Evolutionary conservation across 2,888 invertebrate species (phyloP), one percentile per base, ranked within the genome.

Genomic region (Drosophila atripex): DNA sequence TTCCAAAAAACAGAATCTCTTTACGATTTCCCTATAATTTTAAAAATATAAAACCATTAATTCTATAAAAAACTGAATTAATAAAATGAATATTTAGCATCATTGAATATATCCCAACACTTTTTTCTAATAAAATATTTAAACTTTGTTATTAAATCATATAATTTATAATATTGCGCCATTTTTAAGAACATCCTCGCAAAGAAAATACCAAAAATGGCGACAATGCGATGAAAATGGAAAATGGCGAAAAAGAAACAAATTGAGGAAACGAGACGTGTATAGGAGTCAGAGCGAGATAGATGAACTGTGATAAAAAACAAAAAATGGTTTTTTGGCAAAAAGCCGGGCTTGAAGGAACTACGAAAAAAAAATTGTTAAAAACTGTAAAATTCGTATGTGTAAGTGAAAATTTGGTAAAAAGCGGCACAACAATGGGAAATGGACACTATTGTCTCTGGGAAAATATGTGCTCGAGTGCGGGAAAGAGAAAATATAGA

Each of bases 261-360:
- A 23, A 35, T 16, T 55, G 30, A 52, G 9, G 14, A 5, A 54
- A 25, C 45, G 43, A 8, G 45, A 14, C 41, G 3, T 8, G 1
- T 5, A 49, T 30, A 56, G 51, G 18, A 12, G 46, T 30, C 21
- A 51, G 47, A 32, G 8, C 7, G 32, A 46, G 28, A 64, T 55
- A 30, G 53, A 39, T 56, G 53, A 52, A 57, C 57, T 49, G 35
- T 64, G 71, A 63, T 63, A 55, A 64, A 72, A 28, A 28, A 58
- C 60, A 52, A 46, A 51, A 1, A 18, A 18, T 18, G 18, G 7
- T 54, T 72, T 71, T 71, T 83, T 83, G 83, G 87, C 83, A 87
- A 73, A 75, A 71, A 71, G 75, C 82, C 87, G 46, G 38, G 47
- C 38, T 32, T 46, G 52, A 35, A 53, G 30, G 35, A 58, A 28